Base-by-base conservation (phyloP, 2,888 invertebrate species). In the Adelphocoris suturalis region DNA sequence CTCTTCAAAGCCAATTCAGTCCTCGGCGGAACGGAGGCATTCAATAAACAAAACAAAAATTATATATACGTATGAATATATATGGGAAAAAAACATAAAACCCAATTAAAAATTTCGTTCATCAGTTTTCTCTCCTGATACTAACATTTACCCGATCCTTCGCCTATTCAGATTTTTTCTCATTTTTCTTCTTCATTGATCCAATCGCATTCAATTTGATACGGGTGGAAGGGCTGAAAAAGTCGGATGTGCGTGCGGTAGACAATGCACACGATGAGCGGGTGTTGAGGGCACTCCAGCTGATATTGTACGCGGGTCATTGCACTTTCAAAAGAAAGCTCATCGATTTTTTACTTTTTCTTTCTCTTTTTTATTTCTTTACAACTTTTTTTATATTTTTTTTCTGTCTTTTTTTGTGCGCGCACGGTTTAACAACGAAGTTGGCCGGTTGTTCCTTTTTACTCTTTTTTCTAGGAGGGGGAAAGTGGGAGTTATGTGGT, bases 401-500 rank as follows among this genome's bases (percentile, higher is more conserved):
- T 61, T 61, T 61, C 3, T n/a, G 23, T 11, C 4, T 9, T 23
- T 68, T 68, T 68, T 23, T 68, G 68, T 27, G 23, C 68, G 68
- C 23, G 68, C 68, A 68, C 52, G 52, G 52, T 52, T 52, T 52
- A 52, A 52, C 68, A 68, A 68, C 68, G 23, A 23, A 68, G 68
- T 68, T 68, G 68, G 68, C n/a, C 23, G 68, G 23, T 57, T n/a
- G 57, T 23, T 68, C 68, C 68, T 68, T 68, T 23, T 68, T 19
- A 11, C 23, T n/a, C 0, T 7, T 11, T n/a, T n/a, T 61, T 61
- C 61, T 2, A 14, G 23, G 68, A 23, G 23, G 68, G 23, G 68
- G 37, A 37, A 61, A 61, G 61, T 61, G 61, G 68, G 68, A 68
- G 68, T 68, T 68, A 68, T 68, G 68, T 68, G 68, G 68, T 68